phyloP scores from a whole-genome alignment of 1,140 invertebrate genomes.

The Drosophila nasuta region DNA sequence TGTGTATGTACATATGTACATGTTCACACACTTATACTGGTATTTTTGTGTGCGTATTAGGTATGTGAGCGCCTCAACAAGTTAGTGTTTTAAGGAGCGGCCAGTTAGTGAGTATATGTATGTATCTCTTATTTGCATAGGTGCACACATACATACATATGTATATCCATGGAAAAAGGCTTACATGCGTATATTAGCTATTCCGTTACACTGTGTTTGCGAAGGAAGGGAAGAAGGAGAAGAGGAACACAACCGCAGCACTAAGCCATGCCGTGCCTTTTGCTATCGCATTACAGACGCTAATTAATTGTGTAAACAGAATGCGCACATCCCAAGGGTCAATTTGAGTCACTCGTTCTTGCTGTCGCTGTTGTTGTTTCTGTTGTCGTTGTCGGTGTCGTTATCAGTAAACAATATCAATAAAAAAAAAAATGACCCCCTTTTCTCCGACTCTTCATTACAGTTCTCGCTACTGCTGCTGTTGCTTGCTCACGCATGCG shows the following conservation, averaged over 20 bases:
- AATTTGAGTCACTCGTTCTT: background rate
- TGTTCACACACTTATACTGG: background rate
- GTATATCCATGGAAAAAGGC: background rate
- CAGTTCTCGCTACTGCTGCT: conserved; percentile 42
- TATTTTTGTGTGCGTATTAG: background rate
- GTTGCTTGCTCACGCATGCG: conserved; percentile 43
- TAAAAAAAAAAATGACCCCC: background rate
- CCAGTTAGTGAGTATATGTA: background rate
- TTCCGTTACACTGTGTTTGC: background rate
- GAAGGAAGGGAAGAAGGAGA: background rate
- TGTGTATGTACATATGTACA: background rate
- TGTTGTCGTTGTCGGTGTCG: background rate
- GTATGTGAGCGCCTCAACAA: background rate
- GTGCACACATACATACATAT: background rate
- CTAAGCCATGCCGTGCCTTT: conserved; percentile 26
- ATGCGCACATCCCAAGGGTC: background rate
- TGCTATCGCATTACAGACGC: conserved; percentile 31
- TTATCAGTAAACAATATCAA: conserved; percentile 14
- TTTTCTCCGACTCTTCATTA: background rate
- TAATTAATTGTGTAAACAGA: conserved; percentile 45
- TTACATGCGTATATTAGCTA: background rate
- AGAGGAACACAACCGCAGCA: conserved; percentile 2
- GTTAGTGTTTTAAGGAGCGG: background rate
- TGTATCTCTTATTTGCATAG: background rate
- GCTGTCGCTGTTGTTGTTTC: no score